Percentiles rank a stretch among this genome's conserved stretches.
Conservation (phyloP, 2,113 vertebrate genomes). For the Cathartes aura region DNA sequence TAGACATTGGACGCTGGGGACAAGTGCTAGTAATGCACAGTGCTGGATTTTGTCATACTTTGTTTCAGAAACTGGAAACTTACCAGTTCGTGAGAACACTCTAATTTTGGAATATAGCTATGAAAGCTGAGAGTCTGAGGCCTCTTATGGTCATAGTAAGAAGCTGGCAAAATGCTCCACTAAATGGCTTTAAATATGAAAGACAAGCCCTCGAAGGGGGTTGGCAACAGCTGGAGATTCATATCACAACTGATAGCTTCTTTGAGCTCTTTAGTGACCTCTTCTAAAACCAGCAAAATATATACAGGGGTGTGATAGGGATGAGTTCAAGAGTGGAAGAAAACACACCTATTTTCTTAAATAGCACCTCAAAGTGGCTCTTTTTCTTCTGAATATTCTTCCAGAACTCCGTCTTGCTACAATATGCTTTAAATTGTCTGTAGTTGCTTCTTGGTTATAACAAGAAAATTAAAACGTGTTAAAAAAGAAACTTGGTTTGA, state of each 20-base stretch:
- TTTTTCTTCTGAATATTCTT: neutral
- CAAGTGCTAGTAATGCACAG: neutral
- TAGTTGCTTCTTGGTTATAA: neutral
- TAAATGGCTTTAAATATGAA: neutral
- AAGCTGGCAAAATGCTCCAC: slow-evolving; percentile 9
- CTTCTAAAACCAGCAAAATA: neutral
- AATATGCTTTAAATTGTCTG: neutral
- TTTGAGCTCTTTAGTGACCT: neutral
- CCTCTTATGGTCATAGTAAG: slow-evolving; percentile 25
- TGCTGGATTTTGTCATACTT: neutral
- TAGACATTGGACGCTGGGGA: neutral
- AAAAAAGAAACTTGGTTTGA: neutral
- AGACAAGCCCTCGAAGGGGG: neutral
- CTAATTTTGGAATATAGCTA: slow-evolving; percentile 24
- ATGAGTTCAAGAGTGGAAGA: neutral
- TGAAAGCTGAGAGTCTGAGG: slow-evolving; percentile 33
- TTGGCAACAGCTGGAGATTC: neutral
- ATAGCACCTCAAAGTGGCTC: neutral
- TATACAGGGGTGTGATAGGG: neutral
- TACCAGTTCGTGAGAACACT: neutral
- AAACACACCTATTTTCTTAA: neutral
- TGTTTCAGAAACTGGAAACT: slow-evolving; percentile 28
- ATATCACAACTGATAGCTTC: neutral
- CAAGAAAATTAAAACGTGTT: neutral
- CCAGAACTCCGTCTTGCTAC: neutral